Evolutionary conservation across 2,113 vertebrate genomes (phyloP), one percentile per base, ranked within the genome.

Genomic region (Sakesphorus luctuosus): DNA sequence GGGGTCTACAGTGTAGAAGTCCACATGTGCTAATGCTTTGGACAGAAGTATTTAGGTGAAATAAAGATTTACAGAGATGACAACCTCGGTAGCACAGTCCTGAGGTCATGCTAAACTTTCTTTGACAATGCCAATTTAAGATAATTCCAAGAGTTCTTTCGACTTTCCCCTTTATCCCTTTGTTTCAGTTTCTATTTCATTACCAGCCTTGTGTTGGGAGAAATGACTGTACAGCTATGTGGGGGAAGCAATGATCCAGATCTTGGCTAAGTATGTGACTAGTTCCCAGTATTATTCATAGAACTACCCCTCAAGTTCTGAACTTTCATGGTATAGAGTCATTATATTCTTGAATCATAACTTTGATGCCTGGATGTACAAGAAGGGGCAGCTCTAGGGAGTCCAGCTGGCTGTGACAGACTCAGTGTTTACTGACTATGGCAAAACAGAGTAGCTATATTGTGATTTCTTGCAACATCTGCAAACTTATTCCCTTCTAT

Each of bases 1-100:
- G 6, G 23, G 19, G 5, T 55, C 10, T 24, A 26, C 2, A 49
- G 7, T 18, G 25, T 18, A 89, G 36, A 21, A 50, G 4, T 47
- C 33, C 25, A 21, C 0, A 0, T 4, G 10, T 38, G 35, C 5
- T 75, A 72, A 2, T 31, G 29, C 2, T 94, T 77, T n/a, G 6
- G 43, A 50, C 25, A 63, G n/a, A 77, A 44, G 18, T 6, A 35
- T 65, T 86, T 53, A 46, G 18, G 33, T 69, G 67, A 86, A 92
- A 77, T 47, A 40, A 84, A 87, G 33, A 31, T 5, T 72, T 67
- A 59, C 2, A 58, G 43, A 75, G 18, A 26, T 59, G 31, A 49
- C 12, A 63, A 43, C 12, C 3, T 38, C 26, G 38, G 11, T 6
- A 61, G 21, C 24, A 80, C 10, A 62, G 19, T 19, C 21, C 15